These are phyloP conservation scores for Lumbricus terrestris DNA, from an alignment of 2,888 invertebrate genomes.

Conservation along the genomic window DNA sequence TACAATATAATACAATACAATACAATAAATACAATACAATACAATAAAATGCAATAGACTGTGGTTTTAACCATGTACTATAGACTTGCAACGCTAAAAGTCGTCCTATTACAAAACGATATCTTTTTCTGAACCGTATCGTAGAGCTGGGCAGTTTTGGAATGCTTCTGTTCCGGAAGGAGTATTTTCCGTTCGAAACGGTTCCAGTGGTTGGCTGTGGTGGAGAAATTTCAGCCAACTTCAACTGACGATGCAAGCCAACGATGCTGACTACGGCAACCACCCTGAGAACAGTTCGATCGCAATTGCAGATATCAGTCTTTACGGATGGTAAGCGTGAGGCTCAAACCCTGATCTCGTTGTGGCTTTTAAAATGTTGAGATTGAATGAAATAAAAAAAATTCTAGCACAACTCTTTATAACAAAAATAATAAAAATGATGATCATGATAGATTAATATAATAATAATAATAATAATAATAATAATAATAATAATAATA, in stretches of 20 bases:
- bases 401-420: neutral
- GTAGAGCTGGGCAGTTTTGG: neutral
- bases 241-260: neutral
- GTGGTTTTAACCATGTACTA: no score
- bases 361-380: neutral
- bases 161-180: neutral
- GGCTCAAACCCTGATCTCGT: neutral
- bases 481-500: no score
- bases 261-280: neutral
- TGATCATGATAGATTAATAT: neutral
- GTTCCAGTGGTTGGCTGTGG: neutral
- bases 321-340: slow-evolving; percentile 4
- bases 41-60: no score
- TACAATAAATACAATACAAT: no score
- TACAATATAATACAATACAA: no score
- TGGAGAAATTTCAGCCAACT: neutral
- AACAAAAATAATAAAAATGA: neutral
- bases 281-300: neutral
- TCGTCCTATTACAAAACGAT: no score
- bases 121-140: neutral
- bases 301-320: neutral
- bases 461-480: no score
- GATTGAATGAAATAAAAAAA: neutral
- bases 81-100: no score
- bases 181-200: neutral